A percentile compares a stretch with the other conserved stretches of the same genome.
phyloP scores from a whole-genome alignment of 2,113 vertebrate species.

The Pachypanchax playfairii region DNA sequence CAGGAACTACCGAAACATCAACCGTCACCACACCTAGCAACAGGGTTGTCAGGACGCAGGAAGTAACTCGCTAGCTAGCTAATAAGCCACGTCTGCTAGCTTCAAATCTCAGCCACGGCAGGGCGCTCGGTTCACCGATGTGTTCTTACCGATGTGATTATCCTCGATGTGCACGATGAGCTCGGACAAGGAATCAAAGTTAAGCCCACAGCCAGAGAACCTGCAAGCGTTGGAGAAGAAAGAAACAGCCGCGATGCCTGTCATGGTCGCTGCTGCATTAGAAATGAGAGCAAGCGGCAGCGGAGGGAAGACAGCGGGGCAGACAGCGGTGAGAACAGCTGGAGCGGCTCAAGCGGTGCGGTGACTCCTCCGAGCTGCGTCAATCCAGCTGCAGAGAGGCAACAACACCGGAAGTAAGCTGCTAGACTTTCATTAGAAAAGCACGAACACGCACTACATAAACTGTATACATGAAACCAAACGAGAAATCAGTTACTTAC shows the following conservation, averaged over 20 bases:
- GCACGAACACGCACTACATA: not conserved
- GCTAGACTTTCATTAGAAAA: slow-evolving; percentile 43
- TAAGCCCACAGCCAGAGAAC: slow-evolving; percentile 92
- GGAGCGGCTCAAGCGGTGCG: slow-evolving; percentile 47
- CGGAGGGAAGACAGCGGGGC: slow-evolving; percentile 20
- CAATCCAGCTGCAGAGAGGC: slow-evolving; percentile 18
- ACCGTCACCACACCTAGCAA: slow-evolving; percentile 84
- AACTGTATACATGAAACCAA: too few relatives aligned
- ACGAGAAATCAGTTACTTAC: too few relatives aligned
- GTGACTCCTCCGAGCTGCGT: slow-evolving; percentile 40
- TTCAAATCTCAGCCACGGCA: slow-evolving; percentile 53
- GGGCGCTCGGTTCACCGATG: slow-evolving; percentile 5
- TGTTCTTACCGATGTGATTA: slow-evolving; percentile 90
- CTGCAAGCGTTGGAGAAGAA: slow-evolving; percentile 96
- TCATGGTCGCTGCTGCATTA: slow-evolving; percentile 89
- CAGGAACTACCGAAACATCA: slow-evolving; percentile 3
- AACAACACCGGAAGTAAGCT: slow-evolving; percentile 43
- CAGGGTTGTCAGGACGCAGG: slow-evolving; percentile 85
- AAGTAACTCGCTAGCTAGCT: slow-evolving; percentile 65
- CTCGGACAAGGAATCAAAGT: slow-evolving; percentile 90
- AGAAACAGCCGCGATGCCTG: slow-evolving; percentile 95
- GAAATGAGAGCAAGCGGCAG: slow-evolving; percentile 71
- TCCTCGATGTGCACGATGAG: slow-evolving; percentile 97
- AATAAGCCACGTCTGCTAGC: slow-evolving; percentile 64
- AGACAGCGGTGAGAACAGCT: slow-evolving; percentile 74